phyloP scores from a whole-genome alignment of 2,113 vertebrate species.

The Perognathus longimembris region DNA sequence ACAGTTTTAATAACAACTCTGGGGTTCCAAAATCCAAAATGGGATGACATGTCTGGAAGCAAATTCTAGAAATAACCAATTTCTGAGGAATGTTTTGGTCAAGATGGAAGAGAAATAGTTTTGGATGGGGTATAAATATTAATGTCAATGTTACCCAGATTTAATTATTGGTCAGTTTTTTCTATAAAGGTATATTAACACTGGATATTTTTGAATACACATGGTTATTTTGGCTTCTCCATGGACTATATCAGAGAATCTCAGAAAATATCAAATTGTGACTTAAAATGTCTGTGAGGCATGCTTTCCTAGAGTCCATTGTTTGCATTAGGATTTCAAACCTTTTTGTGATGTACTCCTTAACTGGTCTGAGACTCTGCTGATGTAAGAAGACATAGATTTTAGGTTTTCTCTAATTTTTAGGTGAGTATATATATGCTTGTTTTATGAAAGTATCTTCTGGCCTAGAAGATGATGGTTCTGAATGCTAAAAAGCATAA shows the following conservation, averaged over 20 bases:
- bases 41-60: not conserved
- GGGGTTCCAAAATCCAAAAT: not conserved
- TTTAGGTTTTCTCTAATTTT: not conserved
- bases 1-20: not conserved
- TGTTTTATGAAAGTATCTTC: not conserved
- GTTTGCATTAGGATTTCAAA: not conserved
- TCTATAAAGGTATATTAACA: not conserved
- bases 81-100: not conserved
- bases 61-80: not conserved
- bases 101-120: not conserved
- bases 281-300: not conserved
- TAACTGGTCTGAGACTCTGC: not conserved
- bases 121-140: not conserved
- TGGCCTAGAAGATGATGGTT: not conserved
- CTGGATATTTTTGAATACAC: not conserved
- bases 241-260: not conserved
- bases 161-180: slow-evolving; percentile 11
- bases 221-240: not conserved
- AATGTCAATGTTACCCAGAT: not conserved
- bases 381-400: not conserved
- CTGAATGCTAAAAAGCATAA: not conserved
- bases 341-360: not conserved
- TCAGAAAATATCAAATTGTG: not conserved
- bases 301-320: not conserved
- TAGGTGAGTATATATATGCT: not conserved